A percentile compares a stretch with the other conserved stretches of the same genome.
Conservation (phyloP, 2,888 invertebrate species). For the Rhingia campestris region DNA sequence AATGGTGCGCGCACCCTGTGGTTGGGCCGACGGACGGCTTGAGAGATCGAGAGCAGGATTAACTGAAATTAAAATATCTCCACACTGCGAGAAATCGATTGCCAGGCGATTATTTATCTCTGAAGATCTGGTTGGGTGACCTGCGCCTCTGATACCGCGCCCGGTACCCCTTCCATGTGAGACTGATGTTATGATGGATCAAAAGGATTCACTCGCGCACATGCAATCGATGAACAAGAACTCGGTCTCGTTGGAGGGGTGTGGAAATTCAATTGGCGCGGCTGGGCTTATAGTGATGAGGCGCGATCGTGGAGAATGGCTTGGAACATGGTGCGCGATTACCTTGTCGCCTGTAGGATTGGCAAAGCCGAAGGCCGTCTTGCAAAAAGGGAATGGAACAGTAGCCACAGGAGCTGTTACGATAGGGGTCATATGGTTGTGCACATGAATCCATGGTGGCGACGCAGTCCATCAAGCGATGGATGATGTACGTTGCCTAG, state of each 20-base stretch:
- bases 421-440: constrained; percentile 33
- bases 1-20: constrained; percentile 16
- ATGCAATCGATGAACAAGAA: constrained; percentile 27
- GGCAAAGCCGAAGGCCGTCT: constrained; percentile 23
- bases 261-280: constrained; percentile 21
- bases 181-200: constrained; percentile 68
- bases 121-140: constrained; percentile 57
- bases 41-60: constrained; percentile 65
- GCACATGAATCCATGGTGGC: constrained; percentile 24
- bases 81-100: constrained; percentile 66
- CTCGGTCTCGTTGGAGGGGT: neutral
- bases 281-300: constrained; percentile 1
- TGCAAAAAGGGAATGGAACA: constrained; percentile 13
- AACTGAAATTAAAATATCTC: constrained; percentile 72
- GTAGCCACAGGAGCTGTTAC: constrained; percentile 1
- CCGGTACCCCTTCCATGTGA: constrained; percentile 25
- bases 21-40: constrained; percentile 1
- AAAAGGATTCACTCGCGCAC: constrained; percentile 52
- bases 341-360: constrained; percentile 37
- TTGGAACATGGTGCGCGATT: constrained; percentile 27
- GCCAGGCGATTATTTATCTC: constrained; percentile 71
- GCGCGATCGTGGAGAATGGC: constrained; percentile 14
- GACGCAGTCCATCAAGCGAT: constrained; percentile 52
- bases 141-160: neutral
- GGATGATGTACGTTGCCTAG: neutral